Evolutionary conservation across 2,797 vertebrate genomes (phyloP).

Genomic region (Melanotaenia maccullochi): DNA sequence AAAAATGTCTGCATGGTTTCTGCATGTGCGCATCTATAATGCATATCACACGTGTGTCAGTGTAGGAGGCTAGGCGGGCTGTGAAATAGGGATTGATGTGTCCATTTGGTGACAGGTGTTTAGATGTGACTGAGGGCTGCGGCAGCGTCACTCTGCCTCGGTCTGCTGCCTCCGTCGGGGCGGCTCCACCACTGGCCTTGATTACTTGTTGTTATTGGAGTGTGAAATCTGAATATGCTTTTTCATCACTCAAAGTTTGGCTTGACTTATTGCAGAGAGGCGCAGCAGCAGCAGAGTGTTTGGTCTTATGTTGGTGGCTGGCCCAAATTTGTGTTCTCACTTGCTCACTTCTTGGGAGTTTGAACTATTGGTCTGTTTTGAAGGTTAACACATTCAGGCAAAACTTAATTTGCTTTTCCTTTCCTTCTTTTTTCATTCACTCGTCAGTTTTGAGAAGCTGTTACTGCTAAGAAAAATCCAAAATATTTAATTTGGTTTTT

Average conservation of each 20-base stretch:
- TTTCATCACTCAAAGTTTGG: conserved; percentile 80
- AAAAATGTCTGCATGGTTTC: conserved; percentile 27
- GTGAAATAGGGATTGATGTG: conserved; percentile 87
- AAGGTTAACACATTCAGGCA: background rate
- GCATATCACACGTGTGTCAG: conserved; percentile 43
- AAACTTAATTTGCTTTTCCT: background rate
- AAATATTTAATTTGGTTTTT: background rate
- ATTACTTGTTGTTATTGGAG: conserved; percentile 84
- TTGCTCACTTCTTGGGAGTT: conserved; percentile 24
- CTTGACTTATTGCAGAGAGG: conserved; percentile 53
- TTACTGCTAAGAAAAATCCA: background rate
- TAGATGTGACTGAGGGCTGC: conserved; percentile 76
- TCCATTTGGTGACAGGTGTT: conserved; percentile 84
- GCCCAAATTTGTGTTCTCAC: conserved; percentile 31
- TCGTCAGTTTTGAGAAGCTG: background rate
- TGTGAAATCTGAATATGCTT: conserved; percentile 84
- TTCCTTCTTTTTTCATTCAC: background rate
- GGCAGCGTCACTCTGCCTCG: conserved; percentile 66
- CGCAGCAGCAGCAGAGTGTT: conserved; percentile 27
- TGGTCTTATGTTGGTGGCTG: conserved; percentile 38
- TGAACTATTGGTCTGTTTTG: conserved; percentile 16
- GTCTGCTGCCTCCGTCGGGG: conserved; percentile 70
- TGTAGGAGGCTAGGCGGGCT: conserved; percentile 77
- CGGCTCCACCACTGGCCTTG: conserved; percentile 72
- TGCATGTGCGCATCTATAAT: conserved; percentile 19